These are phyloP conservation scores for Drosophila hamatofila DNA, from an alignment of 2,888 invertebrate genomes.

Conservation along the genomic window DNA sequence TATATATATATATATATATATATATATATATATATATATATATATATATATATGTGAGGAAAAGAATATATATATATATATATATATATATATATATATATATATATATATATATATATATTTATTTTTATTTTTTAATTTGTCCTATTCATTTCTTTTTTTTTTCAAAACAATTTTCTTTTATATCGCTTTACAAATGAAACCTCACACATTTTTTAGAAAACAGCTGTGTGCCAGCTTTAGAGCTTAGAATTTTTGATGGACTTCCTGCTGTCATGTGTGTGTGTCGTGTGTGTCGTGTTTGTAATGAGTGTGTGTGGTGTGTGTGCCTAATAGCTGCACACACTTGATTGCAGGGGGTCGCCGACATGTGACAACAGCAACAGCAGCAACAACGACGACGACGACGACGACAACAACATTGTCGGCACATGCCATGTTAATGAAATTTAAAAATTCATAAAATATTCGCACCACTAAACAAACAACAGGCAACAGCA, in stretches of 20 bases:
- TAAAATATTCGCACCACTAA: slow-evolving; percentile 81
- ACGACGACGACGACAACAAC: slow-evolving; percentile 19
- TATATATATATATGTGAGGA: no score
- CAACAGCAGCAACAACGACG: slow-evolving; percentile 13
- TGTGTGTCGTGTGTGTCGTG: background rate
- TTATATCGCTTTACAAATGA: background rate
- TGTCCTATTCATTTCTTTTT: no score
- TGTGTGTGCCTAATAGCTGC: slow-evolving; percentile 28
- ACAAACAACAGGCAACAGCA: slow-evolving; percentile 58
- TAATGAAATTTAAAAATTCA: slow-evolving; percentile 80
- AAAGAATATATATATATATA: no score
- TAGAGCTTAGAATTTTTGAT: slow-evolving; percentile 29
- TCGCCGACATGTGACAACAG: slow-evolving; percentile 70
- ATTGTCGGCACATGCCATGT: slow-evolving; percentile 72
- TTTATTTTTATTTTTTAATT: no score
- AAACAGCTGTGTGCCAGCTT: background rate
- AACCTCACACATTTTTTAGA: background rate
- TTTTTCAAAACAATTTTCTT: background rate
- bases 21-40: no score
- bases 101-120: no score
- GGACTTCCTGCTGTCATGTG: background rate
- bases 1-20: no score
- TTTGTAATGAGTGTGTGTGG: slow-evolving; percentile 1
- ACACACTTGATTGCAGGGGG: slow-evolving; percentile 37
- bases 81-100: no score